Base-by-base conservation (phyloP, 2,888 invertebrate species). In the Ptychoptera albimana region DNA sequence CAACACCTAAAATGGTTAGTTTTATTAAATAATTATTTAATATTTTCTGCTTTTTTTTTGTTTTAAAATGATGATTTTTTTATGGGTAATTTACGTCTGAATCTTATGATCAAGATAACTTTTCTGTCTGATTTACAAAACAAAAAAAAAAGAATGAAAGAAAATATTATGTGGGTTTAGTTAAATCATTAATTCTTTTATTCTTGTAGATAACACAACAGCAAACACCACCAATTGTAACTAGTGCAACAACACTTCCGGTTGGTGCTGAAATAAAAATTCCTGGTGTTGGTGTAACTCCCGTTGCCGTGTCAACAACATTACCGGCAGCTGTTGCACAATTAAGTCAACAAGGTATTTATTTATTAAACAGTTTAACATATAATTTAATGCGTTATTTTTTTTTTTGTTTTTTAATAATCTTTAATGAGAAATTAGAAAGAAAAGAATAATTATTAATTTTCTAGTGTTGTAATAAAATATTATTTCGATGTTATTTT, bases 241-340 rank as follows among this genome's bases (percentile, higher is more conserved):
- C 46, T 52, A 53, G 51, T 45, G 51, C 56, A 52, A 53, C 47
- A 6, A 37, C 44, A 7, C 49, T 59, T 47, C 63, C 67, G 45
- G 67, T 64, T 49, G 67, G 69, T 50, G 64, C 68, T 13, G 74
- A 77, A 64, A 73, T 75, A 42, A 75, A 75, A 59, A 71, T 75
- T 50, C 66, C 74, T 42, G 72, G 72, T 11, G 67, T 71, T 49
- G 72, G 73, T 44, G 69, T 66, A 43, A 74, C 75, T 37, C 72
- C 76, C 11, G 69, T 77, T 45, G 73, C 78, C 11, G 70, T 74
- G 32, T 71, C 76, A 23, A 72, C 75, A 2, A 66, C 70, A 41
- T 58, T 77, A 48, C 75, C 77, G 40, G 72, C 75, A 42, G 72
- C 75, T 43, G 74, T 77, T 48, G 71, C 74, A 44, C 75, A 77